Evolutionary conservation across 1,140 invertebrate genomes (phyloP), one percentile per base, ranked within the genome.

Genomic region (Camponotus vicinus): DNA sequence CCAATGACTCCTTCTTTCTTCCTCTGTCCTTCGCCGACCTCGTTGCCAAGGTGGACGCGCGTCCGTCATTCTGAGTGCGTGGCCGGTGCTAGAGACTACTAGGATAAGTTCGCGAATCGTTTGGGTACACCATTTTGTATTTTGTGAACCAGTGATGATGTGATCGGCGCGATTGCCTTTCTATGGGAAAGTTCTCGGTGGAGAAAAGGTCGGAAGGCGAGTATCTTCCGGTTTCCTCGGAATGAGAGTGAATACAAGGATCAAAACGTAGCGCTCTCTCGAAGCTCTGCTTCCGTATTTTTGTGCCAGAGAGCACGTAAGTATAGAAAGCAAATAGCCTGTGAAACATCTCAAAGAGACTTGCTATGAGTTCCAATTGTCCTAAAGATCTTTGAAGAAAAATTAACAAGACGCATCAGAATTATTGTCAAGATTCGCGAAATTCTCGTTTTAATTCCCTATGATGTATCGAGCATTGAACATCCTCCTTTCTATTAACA

Each of bases 1-100:
- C 13, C 70, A 32, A 32, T 55, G 34, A 37, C 55, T 76, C 40
- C 18, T 42, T 75, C 49, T 61, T 45, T 88, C 85, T 67, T 73
- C 49, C 52, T 63, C 32, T 49, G 69, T 83, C 64, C 75, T 69
- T 70, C 69, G 76, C 85, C 89, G 89, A 90, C 89, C 79, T 86
- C 77, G 87, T 89, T 89, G 71, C 84, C 71, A 77, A 89, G 87
- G 88, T 89, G 69, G 88, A 89, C 77, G 84, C 84, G 61, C 83
- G 70, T 84, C 40, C 87, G 69, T 86, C 87, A 59, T 88, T 67
- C 45, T 59, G 75, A 70, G 82, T 76, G 76, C 27, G 59, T 83
- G 64, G 76, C 59, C 76, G 63, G 52, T 42, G 59, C 42, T 84
- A 84, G 70, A 76, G 13, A 6, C 34, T 42, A 13, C 37, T 32